Conservation (phyloP, 2,888 invertebrate genomes). For the Trissolcus japonicus region DNA sequence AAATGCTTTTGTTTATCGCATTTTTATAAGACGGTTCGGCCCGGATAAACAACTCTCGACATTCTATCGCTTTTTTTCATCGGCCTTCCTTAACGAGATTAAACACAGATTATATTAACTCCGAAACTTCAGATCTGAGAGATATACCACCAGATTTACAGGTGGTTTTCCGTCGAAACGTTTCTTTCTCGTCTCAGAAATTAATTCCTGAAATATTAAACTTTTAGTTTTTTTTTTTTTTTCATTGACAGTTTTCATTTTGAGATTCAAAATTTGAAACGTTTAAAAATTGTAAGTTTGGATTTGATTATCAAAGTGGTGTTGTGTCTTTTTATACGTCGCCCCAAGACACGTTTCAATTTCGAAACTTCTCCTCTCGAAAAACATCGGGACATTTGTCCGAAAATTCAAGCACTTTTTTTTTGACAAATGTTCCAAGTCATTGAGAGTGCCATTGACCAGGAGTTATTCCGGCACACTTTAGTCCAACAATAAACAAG, state of each 20-base stretch:
- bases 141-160: not conserved
- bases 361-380: not conserved
- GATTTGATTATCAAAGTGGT: too few species aligned
- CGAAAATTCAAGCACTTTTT: not conserved
- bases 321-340: too few species aligned
- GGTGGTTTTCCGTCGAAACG: constrained; percentile 4
- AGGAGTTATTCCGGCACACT: constrained; percentile 28
- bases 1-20: constrained; percentile 32
- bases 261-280: too few species aligned
- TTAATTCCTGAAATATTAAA: too few species aligned
- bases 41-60: constrained; percentile 19
- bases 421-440: constrained; percentile 5
- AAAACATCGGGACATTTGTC: constrained; percentile 1
- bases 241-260: too few species aligned
- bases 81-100: constrained; percentile 27
- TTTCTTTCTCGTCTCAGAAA: too few species aligned
- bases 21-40: not conserved
- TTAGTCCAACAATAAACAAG: constrained; percentile 34
- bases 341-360: not conserved
- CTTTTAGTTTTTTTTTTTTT: too few species aligned
- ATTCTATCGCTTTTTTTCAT: constrained; percentile 2
- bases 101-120: constrained; percentile 4
- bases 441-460: not conserved
- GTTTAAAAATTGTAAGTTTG: too few species aligned
- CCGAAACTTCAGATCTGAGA: not conserved